Base-by-base conservation (phyloP, 53 echinoderm and acorn worm genomes). In the Paelopatides confundens region DNA sequence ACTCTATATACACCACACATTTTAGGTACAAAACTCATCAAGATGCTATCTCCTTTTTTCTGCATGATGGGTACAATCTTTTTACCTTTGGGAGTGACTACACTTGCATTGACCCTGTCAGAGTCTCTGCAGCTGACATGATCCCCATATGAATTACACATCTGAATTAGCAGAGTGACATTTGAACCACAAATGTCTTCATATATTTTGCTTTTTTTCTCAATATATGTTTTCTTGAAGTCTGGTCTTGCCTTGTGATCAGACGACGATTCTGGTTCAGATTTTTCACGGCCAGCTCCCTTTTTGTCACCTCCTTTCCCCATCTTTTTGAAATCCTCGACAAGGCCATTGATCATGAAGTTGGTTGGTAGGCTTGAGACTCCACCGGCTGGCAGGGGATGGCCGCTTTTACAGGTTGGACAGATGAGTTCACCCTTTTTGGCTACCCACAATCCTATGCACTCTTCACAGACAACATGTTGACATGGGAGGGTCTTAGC, bases 391-490 rank as follows among this genome's bases (percentile, higher is more conserved):
- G 84, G 84, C 0, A 83, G 65, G 62, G 35, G 11, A 27, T 63
- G 65, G 18, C 64, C 64, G 2, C 36, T 63, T 40, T 83, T 83
- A 26, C 84, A 83, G 3, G 65, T 64, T 0, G 84, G 84, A 63
- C 84, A 83, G 24, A 83, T 35, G 9, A 83, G 65, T 21, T 63
- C 63, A 32, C 84, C 84, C 31, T 83, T 83, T 31, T 83, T 63
- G 3, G 65, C 37, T 21, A 83, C 84, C 84, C 84, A 83, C 23
- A 64, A 27, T 39, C 62, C 65, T 17, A 83, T 63, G 84, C 84
- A 83, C 30, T 65, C 84, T 83, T 83, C 84, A 65, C 84, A 83
- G 46, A 83, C 65, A 65, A 64, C 65, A 38, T 83, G 84, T 30
- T 83, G 84, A 38, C 84, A 83, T 12, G 84, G 65, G 2, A 83